Percentiles rank a stretch among this genome's conserved stretches.
Evolutionary conservation across 2,113 vertebrate genomes (phyloP).

Genomic region (Anarrhichthys ocellatus): DNA sequence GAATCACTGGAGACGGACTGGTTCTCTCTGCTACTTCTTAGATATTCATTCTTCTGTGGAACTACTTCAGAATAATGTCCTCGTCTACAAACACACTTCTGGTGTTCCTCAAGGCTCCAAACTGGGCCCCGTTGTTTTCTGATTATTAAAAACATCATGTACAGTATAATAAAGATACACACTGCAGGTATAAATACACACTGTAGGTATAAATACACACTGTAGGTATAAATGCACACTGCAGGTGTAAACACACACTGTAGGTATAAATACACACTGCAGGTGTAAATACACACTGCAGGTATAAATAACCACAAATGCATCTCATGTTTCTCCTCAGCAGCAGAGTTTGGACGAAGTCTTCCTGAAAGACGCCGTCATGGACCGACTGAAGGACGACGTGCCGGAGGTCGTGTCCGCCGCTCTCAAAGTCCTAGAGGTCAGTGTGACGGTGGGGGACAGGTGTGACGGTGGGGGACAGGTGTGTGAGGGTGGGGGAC

Average conservation of each 20-base stretch:
- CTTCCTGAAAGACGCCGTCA: constrained; percentile 90
- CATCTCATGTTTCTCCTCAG: constrained; percentile 11
- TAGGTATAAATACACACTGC: no score
- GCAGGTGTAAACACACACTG: no score
- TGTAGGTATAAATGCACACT: no score
- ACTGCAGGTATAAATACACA: no score
- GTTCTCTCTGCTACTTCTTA: neutral
- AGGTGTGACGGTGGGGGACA: neutral
- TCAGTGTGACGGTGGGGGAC: constrained; percentile 53
- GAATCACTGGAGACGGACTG: neutral
- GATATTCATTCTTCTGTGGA: no score
- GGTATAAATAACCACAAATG: neutral
- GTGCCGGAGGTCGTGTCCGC: constrained; percentile 86
- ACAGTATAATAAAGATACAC: no score
- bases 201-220: no score
- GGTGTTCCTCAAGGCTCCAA: neutral
- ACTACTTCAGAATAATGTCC: neutral
- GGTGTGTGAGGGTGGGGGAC: no score
- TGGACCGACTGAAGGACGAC: constrained; percentile 89
- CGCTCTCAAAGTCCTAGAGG: constrained; percentile 87
- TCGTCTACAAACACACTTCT: neutral
- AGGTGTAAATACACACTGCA: no score
- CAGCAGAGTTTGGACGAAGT: constrained; percentile 87
- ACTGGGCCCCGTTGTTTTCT: neutral
- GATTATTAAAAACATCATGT: no score